These are phyloP conservation scores for Pogoniulus pusillus DNA, from an alignment of 2,797 vertebrate genomes.

Conservation along the genomic window DNA sequence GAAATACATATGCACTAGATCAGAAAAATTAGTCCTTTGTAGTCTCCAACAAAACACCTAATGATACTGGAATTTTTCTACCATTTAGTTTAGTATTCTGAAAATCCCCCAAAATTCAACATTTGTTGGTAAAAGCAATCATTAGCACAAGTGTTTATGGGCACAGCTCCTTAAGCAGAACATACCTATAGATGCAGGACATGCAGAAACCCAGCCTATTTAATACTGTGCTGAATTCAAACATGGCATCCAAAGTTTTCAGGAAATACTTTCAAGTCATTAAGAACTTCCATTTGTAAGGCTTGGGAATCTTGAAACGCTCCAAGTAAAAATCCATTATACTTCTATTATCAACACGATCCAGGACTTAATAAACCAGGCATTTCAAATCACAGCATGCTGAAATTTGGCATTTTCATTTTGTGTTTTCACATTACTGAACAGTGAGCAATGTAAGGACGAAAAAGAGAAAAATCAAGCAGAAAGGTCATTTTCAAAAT, in stretches of 20 bases:
- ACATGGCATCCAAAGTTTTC: not conserved
- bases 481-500: slow-evolving; percentile 55
- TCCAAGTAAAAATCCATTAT: not conserved
- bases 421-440: not conserved
- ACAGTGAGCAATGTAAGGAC: not conserved
- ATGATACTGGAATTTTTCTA: not conserved
- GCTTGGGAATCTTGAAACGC: not conserved
- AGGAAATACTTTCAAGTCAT: not conserved
- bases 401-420: slow-evolving; percentile 23
- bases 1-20: accelerated
- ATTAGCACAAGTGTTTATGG: not conserved
- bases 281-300: not conserved
- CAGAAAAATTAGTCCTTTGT: not conserved
- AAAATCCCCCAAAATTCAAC: not conserved
- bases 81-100: not conserved
- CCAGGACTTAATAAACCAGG: slow-evolving; percentile 13
- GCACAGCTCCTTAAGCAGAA: not conserved
- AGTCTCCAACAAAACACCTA: not conserved
- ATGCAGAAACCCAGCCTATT: not conserved
- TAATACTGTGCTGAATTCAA: not conserved
- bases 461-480: not conserved
- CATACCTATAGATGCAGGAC: not conserved
- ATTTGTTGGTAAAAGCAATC: not conserved
- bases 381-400: slow-evolving; percentile 18
- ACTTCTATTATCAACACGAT: not conserved